Percentiles rank a stretch among this genome's conserved stretches.
phyloP scores from a whole-genome alignment of 1,140 invertebrate species.

The Ceratina japonica region DNA sequence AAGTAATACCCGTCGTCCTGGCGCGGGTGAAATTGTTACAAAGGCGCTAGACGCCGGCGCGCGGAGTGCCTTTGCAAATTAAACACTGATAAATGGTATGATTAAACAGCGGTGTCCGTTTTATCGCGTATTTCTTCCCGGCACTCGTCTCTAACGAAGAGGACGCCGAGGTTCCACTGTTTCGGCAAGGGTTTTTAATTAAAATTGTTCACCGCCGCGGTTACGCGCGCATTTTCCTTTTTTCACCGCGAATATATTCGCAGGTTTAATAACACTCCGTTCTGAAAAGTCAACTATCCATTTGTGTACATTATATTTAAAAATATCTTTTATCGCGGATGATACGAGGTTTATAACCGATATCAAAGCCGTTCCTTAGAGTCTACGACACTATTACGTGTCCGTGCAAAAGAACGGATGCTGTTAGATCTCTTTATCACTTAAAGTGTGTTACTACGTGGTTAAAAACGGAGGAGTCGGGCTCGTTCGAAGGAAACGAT shows the following conservation, averaged over 20 bases:
- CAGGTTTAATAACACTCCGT: conserved; percentile 9
- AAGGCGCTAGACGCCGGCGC: too few species aligned
- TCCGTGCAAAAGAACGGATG: too few species aligned
- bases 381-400: too few species aligned
- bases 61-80: neutral
- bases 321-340: neutral
- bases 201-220: conserved; percentile 23
- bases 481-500: too few species aligned
- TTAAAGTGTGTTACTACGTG: too few species aligned
- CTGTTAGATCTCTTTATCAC: too few species aligned
- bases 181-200: conserved; percentile 33
- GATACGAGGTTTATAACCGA: too few species aligned
- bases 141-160: neutral
- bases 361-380: too few species aligned
- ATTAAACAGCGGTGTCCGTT: conserved; percentile 20
- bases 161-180: too few species aligned
- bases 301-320: neutral
- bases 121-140: neutral
- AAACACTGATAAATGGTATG: conserved; percentile 17
- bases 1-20: neutral
- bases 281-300: neutral
- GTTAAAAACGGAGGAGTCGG: too few species aligned
- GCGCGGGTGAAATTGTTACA: neutral
- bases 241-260: neutral
- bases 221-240: conserved; percentile 20